A percentile compares a stretch with the other conserved stretches of the same genome.
phyloP scores from a whole-genome alignment of 2,888 invertebrate species.

The Tridacna gigas region DNA sequence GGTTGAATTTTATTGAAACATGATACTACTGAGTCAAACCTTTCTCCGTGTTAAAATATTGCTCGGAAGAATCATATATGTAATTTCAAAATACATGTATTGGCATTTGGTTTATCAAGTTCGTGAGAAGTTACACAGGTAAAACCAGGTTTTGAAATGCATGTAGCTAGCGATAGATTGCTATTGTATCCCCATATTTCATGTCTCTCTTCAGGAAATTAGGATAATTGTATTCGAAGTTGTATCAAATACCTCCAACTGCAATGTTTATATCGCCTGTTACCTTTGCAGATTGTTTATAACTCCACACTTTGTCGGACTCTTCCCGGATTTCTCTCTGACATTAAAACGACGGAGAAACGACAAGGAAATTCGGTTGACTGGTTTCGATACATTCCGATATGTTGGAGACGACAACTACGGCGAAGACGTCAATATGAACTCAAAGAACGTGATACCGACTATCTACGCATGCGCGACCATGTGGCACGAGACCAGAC shows the following conservation, averaged over 20 bases:
- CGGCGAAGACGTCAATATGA: conserved; percentile 55
- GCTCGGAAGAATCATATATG: too few species aligned
- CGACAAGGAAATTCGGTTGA: conserved; percentile 88
- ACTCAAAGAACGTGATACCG: conserved; percentile 66
- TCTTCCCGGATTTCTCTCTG: conserved; percentile 97
- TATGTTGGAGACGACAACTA: conserved; percentile 73
- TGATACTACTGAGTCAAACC: too few species aligned
- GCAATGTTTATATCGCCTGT: background rate
- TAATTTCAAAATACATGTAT: too few species aligned
- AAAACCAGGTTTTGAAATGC: too few species aligned
- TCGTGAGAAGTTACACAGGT: too few species aligned
- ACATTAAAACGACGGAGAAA: conserved; percentile 95
- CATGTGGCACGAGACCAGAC: conserved; percentile 99
- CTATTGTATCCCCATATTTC: too few species aligned
- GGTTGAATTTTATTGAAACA: too few species aligned
- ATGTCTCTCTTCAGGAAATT: too few species aligned
- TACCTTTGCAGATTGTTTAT: conserved; percentile 71
- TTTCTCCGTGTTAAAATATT: too few species aligned
- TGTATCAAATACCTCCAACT: background rate
- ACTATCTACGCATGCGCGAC: conserved; percentile 97
- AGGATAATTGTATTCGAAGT: background rate
- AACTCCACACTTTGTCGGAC: conserved; percentile 89
- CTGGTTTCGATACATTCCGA: conserved; percentile 73
- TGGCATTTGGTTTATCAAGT: too few species aligned
- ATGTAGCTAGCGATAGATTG: too few species aligned